phyloP scores from a whole-genome alignment of 35 echinoderm and acorn worm genomes.

The Patiria miniata region DNA sequence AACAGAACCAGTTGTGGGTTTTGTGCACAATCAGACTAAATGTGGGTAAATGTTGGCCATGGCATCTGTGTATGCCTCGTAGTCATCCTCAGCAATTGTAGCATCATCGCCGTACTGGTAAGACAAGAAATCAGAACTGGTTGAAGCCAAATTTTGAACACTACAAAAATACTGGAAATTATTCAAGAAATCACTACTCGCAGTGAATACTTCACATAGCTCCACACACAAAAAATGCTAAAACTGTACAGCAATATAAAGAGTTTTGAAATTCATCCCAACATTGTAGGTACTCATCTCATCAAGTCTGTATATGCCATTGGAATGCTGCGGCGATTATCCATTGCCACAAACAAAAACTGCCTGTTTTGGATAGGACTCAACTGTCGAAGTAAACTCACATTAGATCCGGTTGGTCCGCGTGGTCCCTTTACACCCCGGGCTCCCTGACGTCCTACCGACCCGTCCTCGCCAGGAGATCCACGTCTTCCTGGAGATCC shows the following conservation, averaged over 20 bases:
- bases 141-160: no score
- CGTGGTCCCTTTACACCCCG: constrained; percentile 12
- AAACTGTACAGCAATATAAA: neutral
- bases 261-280: neutral
- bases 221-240: neutral
- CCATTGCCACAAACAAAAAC: no score
- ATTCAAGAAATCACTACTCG: neutral
- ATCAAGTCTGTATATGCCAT: no score
- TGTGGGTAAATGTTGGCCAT: no score
- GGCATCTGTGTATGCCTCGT: no score
- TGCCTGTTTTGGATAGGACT: no score
- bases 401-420: constrained; percentile 15
- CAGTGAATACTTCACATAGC: neutral
- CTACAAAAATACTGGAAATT: neutral
- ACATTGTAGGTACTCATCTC: neutral
- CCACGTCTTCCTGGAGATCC: constrained; percentile 31
- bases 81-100: constrained; percentile 37
- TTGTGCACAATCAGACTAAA: no score
- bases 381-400: neutral
- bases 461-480: neutral
- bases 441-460: neutral
- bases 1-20: no score
- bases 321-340: no score
- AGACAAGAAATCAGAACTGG: neutral
- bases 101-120: constrained; percentile 82